Conservation (phyloP, 2,113 vertebrate species). For the Prochilodus magdalenae region DNA sequence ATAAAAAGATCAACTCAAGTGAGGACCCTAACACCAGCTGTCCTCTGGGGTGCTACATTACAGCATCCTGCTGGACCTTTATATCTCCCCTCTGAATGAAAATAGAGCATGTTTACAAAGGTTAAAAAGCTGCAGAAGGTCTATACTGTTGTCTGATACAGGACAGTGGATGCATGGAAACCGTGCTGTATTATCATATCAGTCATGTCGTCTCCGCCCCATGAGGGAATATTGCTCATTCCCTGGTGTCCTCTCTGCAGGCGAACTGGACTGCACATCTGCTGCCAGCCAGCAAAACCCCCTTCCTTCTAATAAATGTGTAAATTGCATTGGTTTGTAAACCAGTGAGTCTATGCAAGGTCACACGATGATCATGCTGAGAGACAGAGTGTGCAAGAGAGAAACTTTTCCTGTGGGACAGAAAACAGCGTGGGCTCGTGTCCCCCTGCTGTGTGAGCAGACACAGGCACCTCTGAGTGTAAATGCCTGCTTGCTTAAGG, state of each 20-base stretch:
- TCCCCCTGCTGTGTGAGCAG: slow-evolving; percentile 30
- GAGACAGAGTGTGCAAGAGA: slow-evolving; percentile 18
- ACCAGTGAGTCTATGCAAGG: slow-evolving; percentile 43
- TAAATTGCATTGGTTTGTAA: slow-evolving; percentile 47
- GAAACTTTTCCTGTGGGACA: slow-evolving; percentile 19
- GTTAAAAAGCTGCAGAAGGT: no score
- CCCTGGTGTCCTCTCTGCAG: neutral
- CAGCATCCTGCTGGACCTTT: neutral
- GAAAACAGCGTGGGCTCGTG: slow-evolving; percentile 22
- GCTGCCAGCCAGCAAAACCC: neutral
- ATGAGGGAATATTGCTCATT: neutral
- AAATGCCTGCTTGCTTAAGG: slow-evolving; percentile 36
- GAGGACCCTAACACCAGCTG: no score
- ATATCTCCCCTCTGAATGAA: neutral
- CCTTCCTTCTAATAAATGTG: slow-evolving; percentile 50
- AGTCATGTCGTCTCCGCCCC: neutral
- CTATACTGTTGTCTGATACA: neutral
- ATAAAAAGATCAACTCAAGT: no score
- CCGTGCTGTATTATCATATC: neutral
- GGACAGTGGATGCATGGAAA: no score
- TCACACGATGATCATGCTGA: slow-evolving; percentile 44
- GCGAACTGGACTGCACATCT: slow-evolving; percentile 2
- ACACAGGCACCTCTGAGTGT: slow-evolving; percentile 25
- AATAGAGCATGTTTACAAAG: neutral
- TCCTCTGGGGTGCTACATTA: no score